Evolutionary conservation across 2,888 invertebrate species (phyloP).

Genomic region (Chironomus riparius): DNA sequence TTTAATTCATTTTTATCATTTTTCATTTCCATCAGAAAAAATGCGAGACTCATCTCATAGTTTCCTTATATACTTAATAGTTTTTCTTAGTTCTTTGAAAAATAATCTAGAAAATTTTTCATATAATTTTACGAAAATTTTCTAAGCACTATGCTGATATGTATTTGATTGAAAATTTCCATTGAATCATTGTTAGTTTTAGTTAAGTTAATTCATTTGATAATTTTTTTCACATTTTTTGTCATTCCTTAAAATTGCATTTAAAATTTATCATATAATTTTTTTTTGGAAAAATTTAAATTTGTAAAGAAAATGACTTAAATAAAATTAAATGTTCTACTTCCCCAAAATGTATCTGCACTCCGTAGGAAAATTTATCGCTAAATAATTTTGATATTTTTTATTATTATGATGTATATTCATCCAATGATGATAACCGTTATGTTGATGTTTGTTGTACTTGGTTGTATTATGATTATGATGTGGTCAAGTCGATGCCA

Average conservation of each 20-base stretch:
- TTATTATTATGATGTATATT: conserved; percentile 6
- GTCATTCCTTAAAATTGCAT: conserved; percentile 4
- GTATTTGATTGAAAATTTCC: conserved; percentile 18
- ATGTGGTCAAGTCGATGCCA: conserved; percentile 43
- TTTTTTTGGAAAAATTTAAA: background rate
- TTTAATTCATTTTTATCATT: background rate
- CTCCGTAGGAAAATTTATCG: conserved; percentile 22
- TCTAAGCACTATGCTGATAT: conserved; percentile 26
- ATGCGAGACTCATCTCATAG: background rate
- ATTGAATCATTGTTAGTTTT: conserved; percentile 11
- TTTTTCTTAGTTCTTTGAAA: conserved; percentile 7
- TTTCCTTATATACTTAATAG: background rate
- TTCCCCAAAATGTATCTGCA: conserved; percentile 24
- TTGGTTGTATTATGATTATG: background rate
- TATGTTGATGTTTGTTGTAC: conserved; percentile 24
- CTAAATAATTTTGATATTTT: conserved; percentile 25
- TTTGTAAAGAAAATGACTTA: background rate
- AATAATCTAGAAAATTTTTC: conserved; percentile 26
- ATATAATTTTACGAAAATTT: conserved; percentile 7
- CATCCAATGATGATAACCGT: conserved; percentile 21
- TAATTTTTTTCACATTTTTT: background rate
- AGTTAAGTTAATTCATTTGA: conserved; percentile 5
- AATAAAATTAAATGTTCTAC: background rate
- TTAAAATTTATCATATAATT: background rate
- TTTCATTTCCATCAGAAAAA: background rate